These are phyloP conservation scores for Drosophila elegans DNA, from an alignment of 1,140 invertebrate genomes.

Conservation along the genomic window DNA sequence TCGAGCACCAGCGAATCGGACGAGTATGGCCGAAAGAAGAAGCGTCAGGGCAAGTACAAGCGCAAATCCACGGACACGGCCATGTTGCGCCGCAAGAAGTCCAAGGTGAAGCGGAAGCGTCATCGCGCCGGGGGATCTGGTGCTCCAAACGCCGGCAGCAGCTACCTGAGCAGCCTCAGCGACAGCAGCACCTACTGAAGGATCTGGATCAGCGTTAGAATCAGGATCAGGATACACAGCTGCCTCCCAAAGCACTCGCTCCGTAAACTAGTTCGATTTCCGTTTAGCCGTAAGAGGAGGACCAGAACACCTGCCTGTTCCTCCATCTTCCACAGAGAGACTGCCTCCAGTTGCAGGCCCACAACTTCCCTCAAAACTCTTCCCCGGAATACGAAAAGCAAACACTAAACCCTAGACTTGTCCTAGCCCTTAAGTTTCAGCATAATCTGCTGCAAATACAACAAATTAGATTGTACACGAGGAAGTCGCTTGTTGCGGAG, in stretches of 20 bases:
- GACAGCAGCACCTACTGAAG: constrained; percentile 74
- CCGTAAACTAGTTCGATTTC: constrained; percentile 36
- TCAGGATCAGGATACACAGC: constrained; percentile 14
- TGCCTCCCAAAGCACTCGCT: constrained; percentile 35
- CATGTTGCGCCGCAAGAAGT: constrained; percentile 71
- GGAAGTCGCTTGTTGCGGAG: not conserved
- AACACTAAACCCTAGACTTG: constrained; percentile 36
- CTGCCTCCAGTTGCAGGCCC: constrained; percentile 25
- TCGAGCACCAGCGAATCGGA: constrained; percentile 80
- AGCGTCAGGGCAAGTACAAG: constrained; percentile 79
- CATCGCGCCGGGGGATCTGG: constrained; percentile 59
- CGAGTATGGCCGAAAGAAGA: constrained; percentile 79
- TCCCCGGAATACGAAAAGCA: not conserved
- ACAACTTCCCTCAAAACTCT: not conserved
- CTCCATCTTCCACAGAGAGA: constrained; percentile 5
- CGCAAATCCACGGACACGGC: constrained; percentile 74
- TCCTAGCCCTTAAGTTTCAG: constrained; percentile 56
- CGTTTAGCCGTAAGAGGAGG: constrained; percentile 14
- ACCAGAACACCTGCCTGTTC: not conserved
- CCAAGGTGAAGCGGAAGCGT: constrained; percentile 75
- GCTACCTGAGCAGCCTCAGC: constrained; percentile 75
- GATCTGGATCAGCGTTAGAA: not conserved
- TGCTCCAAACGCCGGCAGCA: constrained; percentile 55
- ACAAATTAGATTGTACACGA: constrained; percentile 61
- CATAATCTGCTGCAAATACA: constrained; percentile 57